Evolutionary conservation across 2,797 vertebrate genomes (phyloP).

Genomic region (Odontamblyopus rebecca): DNA sequence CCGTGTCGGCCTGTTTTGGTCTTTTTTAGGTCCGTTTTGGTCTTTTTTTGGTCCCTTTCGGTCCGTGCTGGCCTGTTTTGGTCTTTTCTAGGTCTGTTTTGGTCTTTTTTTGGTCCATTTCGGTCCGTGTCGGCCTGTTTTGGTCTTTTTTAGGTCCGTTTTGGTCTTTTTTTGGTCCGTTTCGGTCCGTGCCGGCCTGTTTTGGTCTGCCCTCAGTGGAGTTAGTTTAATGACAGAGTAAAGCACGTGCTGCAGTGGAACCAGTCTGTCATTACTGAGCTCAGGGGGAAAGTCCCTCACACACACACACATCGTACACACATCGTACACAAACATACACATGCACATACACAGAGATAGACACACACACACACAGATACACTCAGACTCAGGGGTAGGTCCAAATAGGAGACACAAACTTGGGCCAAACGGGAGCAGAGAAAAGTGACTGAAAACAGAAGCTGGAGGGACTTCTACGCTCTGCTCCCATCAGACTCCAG

Average conservation of each 20-base stretch:
- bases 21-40: too few relatives aligned
- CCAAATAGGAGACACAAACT: background rate
- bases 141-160: too few relatives aligned
- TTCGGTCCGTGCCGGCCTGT: too few relatives aligned
- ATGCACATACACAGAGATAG: too few relatives aligned
- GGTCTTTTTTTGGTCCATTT: too few relatives aligned
- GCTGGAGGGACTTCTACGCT: background rate
- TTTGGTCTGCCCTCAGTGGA: slow-evolving; percentile 2
- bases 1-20: too few relatives aligned
- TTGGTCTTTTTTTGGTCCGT: too few relatives aligned
- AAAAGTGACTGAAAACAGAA: slow-evolving; percentile 1
- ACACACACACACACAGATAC: background rate
- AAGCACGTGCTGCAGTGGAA: slow-evolving; percentile 6
- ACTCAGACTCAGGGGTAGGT: background rate
- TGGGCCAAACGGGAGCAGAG: background rate
- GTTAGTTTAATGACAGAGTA: slow-evolving; percentile 4
- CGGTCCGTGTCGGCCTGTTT: too few relatives aligned
- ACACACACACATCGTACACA: background rate
- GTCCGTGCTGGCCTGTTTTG: too few relatives aligned
- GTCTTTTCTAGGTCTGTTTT: too few relatives aligned
- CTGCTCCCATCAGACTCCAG: background rate
- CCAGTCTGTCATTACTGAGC: slow-evolving; percentile 9
- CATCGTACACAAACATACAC: background rate
- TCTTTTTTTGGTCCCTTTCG: too few relatives aligned
- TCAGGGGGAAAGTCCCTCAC: slow-evolving; percentile 9